These are phyloP conservation scores for Caenorhabditis elegans DNA, from an alignment of 1,140 invertebrate genomes.

Conservation along the genomic window WBcel235 BX284602.5:11049001-11049500, in stretches of 20 bases:
- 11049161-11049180: slow-evolving; percentile 19
- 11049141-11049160: slow-evolving; percentile 14
- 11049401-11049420: slow-evolving; percentile 47
- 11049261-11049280: not conserved
- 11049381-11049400: slow-evolving; percentile 55
- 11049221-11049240: not conserved
- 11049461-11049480: slow-evolving; percentile 59
- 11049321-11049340: slow-evolving; percentile 65
- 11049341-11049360: slow-evolving; percentile 66
- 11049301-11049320: slow-evolving; percentile 57
- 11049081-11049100: not conserved
- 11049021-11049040: not conserved
- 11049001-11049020: slow-evolving; percentile 4
- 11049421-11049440: slow-evolving; percentile 58
- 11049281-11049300: not conserved
- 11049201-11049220: not conserved
- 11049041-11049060: not conserved
- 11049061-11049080: not conserved
- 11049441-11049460: slow-evolving; percentile 64
- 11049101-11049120: not conserved
- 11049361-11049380: slow-evolving; percentile 63
- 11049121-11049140: not conserved
- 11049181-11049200: slow-evolving; percentile 18
- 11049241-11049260: not conserved
- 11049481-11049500: slow-evolving; percentile 55